These are phyloP conservation scores for Chydorus sphaericus DNA, from an alignment of 2,888 invertebrate genomes.

Conservation along the genomic window DNA sequence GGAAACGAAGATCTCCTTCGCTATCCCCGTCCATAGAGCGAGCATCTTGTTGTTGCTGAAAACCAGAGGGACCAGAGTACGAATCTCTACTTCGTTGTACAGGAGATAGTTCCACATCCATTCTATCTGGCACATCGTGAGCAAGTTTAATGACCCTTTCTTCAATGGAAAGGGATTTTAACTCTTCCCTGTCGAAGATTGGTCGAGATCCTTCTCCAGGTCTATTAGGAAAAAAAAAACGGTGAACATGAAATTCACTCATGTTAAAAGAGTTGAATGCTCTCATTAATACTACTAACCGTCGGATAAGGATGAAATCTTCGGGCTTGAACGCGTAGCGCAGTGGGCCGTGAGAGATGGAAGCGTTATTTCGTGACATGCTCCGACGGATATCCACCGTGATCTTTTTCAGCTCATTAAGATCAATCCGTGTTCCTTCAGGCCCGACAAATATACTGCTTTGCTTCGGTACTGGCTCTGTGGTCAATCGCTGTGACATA, in stretches of 20 bases:
- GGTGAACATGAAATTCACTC: not conserved
- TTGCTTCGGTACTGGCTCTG: not conserved
- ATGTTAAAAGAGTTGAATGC: conserved; percentile 2
- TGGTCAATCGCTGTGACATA: not conserved
- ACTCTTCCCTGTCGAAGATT: conserved; percentile 20
- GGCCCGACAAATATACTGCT: conserved; percentile 13
- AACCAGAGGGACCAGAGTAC: not conserved
- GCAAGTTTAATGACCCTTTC: conserved; percentile 10
- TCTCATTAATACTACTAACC: conserved; percentile 2
- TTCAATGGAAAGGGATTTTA: conserved; percentile 9
- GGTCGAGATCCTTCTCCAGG: conserved; percentile 19
- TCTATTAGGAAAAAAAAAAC: not conserved
- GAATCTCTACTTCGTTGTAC: not conserved
- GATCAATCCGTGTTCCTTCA: conserved; percentile 17
- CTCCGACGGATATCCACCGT: conserved; percentile 16
- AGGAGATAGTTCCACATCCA: not conserved
- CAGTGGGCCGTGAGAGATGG: conserved; percentile 12
- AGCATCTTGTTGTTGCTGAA: not conserved
- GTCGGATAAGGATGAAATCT: conserved; percentile 18
- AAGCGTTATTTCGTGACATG: not conserved
- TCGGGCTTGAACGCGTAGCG: conserved; percentile 17
- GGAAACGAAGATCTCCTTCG: conserved; percentile 17
- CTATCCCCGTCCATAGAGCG: not conserved
- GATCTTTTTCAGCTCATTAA: conserved; percentile 18
- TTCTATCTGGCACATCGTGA: not conserved